Base-by-base conservation (phyloP, 2,797 vertebrate genomes). In the Antennarius maculatus region DNA sequence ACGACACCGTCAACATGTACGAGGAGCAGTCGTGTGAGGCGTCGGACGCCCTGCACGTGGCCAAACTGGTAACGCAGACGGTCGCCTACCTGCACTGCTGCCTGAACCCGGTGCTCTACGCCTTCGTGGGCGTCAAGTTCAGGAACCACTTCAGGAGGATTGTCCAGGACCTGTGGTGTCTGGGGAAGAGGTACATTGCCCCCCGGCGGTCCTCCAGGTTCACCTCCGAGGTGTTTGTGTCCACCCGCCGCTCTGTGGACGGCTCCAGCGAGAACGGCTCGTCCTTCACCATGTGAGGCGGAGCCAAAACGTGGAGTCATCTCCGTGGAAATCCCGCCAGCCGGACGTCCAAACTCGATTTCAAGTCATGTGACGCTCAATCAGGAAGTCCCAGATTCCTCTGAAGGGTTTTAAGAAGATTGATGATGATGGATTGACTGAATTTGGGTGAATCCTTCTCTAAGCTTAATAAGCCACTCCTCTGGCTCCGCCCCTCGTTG, bases 1-100 rank as follows among this genome's bases (percentile, higher is more conserved):
- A 90, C 11, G 74, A 85, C 1, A 95, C 93, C 0, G 0, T 66
- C 47, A 77, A 23, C n/a, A 77, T 93, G 74, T 93, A 93, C 10
- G 0, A 34, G 0, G 0, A 0, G 0, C 28, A 34, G 7, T 0
- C 17, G 0, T 98, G 97, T 66, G 2, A 15, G 0, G 2, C 0
- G 0, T 80, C 63, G 0, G 88, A 88, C 1, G 5, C 2, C 2
- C 28, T 89, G 29, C 6, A 63, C 2, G 86, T 90, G 3, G 61
- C 61, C 0, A 75, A 75, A 41, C 87, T 52, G 0, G 11, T 90
- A 63, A 92, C 94, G 0, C 90, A 95, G 85, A 91, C 89, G 14
- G 7, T 97, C 42, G 96, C 97, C 9, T 98, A 97, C 88, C 92
- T 98, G 55, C 97, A 96, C 82, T 97, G 97, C 76, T 97, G 97